A percentile compares a stretch with the other conserved stretches of the same genome.
Conservation (phyloP, 2,888 invertebrate genomes). For the Pristionchus entomophagus region DNA sequence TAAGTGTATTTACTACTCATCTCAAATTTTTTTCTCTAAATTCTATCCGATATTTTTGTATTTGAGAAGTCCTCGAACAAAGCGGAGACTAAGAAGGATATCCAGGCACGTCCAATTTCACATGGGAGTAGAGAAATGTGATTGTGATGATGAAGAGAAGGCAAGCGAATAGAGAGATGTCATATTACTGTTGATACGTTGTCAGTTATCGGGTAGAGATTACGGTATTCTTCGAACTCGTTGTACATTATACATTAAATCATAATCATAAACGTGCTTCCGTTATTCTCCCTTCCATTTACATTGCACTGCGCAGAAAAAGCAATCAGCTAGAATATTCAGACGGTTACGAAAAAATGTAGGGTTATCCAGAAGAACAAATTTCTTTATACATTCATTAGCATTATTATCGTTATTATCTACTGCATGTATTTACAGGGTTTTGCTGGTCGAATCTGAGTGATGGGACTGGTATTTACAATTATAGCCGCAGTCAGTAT, state of each 20-base stretch:
- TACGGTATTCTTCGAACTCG: neutral
- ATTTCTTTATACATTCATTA: no score
- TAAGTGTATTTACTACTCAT: no score
- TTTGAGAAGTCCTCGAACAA: neutral
- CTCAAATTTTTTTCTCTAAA: no score
- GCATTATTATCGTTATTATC: neutral
- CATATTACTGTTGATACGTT: neutral
- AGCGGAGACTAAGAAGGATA: neutral
- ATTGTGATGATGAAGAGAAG: conserved; percentile 17
- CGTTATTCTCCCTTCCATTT: no score
- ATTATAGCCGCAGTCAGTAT: neutral
- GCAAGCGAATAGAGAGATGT: neutral
- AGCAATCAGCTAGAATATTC: no score
- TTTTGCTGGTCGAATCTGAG: neutral
- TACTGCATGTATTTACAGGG: neutral
- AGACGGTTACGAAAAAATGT: no score
- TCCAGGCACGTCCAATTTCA: conserved; percentile 34
- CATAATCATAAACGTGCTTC: neutral
- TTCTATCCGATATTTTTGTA: no score
- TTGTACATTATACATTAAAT: neutral
- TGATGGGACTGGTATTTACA: neutral
- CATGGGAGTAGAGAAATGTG: neutral
- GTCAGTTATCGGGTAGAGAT: neutral
- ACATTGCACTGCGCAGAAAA: no score
- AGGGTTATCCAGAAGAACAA: no score